Percentiles rank a stretch among this genome's conserved stretches.
Conservation (phyloP, 2,888 invertebrate species). For the Epinotia bilunana region DNA sequence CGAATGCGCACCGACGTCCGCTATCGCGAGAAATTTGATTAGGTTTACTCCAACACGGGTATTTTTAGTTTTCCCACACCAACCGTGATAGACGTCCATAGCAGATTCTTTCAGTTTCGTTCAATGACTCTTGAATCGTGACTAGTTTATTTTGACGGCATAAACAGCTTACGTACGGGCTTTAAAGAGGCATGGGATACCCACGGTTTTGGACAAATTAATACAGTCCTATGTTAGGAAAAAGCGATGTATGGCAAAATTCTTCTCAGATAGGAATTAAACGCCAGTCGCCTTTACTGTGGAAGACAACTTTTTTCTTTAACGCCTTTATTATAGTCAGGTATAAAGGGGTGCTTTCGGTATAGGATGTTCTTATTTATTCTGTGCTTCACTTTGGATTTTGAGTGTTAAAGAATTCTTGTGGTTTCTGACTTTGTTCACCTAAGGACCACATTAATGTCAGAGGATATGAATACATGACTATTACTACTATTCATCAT, state of each 20-base stretch:
- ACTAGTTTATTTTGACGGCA: slow-evolving; percentile 14
- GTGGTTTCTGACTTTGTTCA: neutral
- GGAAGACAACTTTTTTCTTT: too few relatives aligned
- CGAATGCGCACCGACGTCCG: slow-evolving; percentile 64
- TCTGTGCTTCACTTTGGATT: neutral
- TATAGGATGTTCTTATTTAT: neutral
- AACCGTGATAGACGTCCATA: slow-evolving; percentile 55
- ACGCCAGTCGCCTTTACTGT: too few relatives aligned
- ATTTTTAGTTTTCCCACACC: slow-evolving; percentile 67
- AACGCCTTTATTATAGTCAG: too few relatives aligned
- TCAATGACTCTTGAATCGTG: slow-evolving; percentile 34
- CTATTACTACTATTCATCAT: neutral
- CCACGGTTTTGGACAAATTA: too few relatives aligned
- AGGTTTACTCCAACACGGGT: slow-evolving; percentile 63
- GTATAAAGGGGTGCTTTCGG: too few relatives aligned
- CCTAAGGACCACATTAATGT: slow-evolving; percentile 7
- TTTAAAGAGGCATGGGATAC: too few relatives aligned
- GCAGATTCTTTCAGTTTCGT: slow-evolving; percentile 30
- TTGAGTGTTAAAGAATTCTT: neutral
- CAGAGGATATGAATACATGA: neutral
- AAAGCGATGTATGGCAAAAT: too few relatives aligned
- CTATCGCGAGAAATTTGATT: slow-evolving; percentile 69
- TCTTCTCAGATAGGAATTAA: too few relatives aligned
- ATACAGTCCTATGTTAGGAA: too few relatives aligned
- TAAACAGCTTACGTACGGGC: neutral